A percentile compares a stretch with the other conserved stretches of the same genome.
phyloP scores from a whole-genome alignment of 2,888 invertebrate genomes.

The Corbicula japonica region DNA sequence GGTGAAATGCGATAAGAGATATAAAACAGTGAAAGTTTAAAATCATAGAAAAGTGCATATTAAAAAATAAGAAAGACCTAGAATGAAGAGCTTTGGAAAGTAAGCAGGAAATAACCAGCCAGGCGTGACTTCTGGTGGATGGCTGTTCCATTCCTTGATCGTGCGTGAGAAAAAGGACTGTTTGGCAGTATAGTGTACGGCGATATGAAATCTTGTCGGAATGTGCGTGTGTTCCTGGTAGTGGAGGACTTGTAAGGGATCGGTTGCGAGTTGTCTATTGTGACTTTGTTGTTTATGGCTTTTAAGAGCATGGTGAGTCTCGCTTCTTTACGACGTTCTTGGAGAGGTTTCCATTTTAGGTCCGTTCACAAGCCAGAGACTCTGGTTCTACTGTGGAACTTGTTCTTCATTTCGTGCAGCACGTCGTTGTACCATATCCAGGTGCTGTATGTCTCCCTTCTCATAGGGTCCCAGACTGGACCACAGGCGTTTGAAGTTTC shows the following conservation, averaged over 20 bases:
- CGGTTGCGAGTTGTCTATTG: constrained; percentile 7
- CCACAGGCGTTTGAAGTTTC: no score
- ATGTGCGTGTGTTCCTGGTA: constrained; percentile 6
- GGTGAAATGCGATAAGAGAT: not conserved
- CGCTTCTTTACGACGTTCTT: constrained; percentile 12
- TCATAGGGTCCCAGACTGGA: no score
- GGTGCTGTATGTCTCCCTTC: no score
- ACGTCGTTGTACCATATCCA: no score
- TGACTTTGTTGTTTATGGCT: constrained; percentile 16
- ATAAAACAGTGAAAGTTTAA: not conserved
- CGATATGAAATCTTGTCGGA: constrained; percentile 2
- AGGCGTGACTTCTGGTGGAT: not conserved
- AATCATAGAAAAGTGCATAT: not conserved
- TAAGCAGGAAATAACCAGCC: not conserved
- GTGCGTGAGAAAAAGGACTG: constrained; percentile 7
- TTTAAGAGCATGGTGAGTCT: constrained; percentile 17
- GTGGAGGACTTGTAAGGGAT: not conserved
- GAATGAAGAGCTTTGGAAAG: not conserved
- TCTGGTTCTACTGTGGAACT: no score
- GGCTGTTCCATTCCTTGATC: constrained; percentile 16
- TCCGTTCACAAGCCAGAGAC: no score
- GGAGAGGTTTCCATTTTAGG: constrained; percentile 4
- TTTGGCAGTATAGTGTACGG: constrained; percentile 3
- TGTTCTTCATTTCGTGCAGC: no score
- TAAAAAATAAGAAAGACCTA: constrained; percentile 6